Evolutionary conservation across 2,888 invertebrate species (phyloP), one percentile per base, ranked within the genome.

Genomic region (Brachylomia viminalis): DNA sequence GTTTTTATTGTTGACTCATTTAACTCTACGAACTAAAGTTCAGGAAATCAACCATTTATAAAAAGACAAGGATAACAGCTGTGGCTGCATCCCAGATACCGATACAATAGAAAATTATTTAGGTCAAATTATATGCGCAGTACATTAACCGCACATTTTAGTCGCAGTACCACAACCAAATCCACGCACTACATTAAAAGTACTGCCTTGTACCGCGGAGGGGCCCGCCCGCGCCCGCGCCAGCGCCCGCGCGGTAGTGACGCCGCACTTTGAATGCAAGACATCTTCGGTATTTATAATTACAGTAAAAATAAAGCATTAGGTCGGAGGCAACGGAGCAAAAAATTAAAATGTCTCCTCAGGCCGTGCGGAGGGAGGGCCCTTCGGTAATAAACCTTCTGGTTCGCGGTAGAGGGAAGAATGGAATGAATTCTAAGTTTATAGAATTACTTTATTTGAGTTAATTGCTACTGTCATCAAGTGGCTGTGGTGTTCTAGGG

Each of bases 311-410:
- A 93, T 93, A 93, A 93, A 92, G 91, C 88, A 91, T 90, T 90
- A 87, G 88, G 82, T 79, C 82, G 89, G 87, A 90, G 79, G 93
- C 94, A 93, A 84, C 91, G 91, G 89, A 93, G 95, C 95, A 94
- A 95, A 95, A 95, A 96, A 96, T 96, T 96, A 93, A 94, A 95
- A 94, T 86, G 90, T 79, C 87, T 87, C 90, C 87, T 75, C 61
- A 82, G 83, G 88, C 66, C 81, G 59, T 7, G 56, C 56, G 58
- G 47, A 75, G 54, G 6, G 77, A 49, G 67, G 0, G 61, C 65
- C 84, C 79, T 70, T 54, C 77, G 75, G 80, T 75, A 78, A 84
- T 80, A 77, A 84, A 82, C 65, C 64, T 59, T 13, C 10, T 27
- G 61, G 42, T 15, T 54, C 72, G 70, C 58, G 66, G 75, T 70